A percentile compares a stretch with the other conserved stretches of the same genome.
Evolutionary conservation across 2,888 invertebrate species (phyloP).

Genomic region (Drosophila sordidula): DNA sequence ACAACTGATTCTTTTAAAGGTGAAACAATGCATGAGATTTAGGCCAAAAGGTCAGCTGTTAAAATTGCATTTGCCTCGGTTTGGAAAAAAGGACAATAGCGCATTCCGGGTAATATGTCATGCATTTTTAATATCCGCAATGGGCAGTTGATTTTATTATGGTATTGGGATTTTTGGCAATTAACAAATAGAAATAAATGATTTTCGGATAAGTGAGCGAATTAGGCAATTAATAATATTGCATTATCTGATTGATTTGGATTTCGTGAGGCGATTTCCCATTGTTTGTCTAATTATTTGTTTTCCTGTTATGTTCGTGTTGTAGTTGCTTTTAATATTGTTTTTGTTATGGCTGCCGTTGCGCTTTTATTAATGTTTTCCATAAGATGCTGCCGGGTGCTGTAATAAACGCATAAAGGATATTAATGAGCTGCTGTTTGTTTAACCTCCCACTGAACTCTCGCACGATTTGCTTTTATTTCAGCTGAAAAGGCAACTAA

Average conservation of each 20-base stretch:
- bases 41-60: conserved; percentile 62
- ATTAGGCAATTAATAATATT: conserved; percentile 65
- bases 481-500: conserved; percentile 77
- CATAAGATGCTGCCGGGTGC: conserved; percentile 62
- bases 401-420: conserved; percentile 78
- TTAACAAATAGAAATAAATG: conserved; percentile 50
- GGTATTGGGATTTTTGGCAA: conserved; percentile 22
- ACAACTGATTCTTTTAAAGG: conserved; percentile 6
- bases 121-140: not conserved
- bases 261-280: conserved; percentile 37
- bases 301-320: conserved; percentile 22
- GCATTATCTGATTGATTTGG: conserved; percentile 69
- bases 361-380: conserved; percentile 68
- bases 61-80: conserved; percentile 9
- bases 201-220: conserved; percentile 50
- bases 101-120: not conserved
- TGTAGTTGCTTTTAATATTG: conserved; percentile 19
- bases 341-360: conserved; percentile 15
- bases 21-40: conserved; percentile 41
- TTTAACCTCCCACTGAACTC: conserved; percentile 38
- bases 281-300: conserved; percentile 58
- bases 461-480: conserved; percentile 71
- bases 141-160: not conserved
- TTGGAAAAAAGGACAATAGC: not conserved
- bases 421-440: conserved; percentile 77